Conservation (phyloP, 2,888 invertebrate species). For the Synergus gifuensis region DNA sequence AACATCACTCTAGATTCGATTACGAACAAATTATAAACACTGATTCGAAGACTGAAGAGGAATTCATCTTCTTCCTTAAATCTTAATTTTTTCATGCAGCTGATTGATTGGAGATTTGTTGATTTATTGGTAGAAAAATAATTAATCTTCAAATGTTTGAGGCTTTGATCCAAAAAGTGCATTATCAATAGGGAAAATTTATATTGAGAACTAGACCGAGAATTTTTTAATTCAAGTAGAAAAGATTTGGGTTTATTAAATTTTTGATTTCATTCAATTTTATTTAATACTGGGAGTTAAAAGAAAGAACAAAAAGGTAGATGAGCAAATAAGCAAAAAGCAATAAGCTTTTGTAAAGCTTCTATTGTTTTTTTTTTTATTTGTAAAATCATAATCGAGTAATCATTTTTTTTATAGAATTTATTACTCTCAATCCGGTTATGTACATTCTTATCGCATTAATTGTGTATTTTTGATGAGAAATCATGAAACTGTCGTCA, state of each 20-base stretch:
- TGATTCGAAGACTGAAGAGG: background rate
- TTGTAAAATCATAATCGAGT: background rate
- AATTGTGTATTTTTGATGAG: background rate
- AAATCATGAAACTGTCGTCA: background rate
- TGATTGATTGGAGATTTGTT: background rate
- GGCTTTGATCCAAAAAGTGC: no score
- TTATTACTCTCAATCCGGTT: background rate
- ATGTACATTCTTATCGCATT: slow-evolving; percentile 6
- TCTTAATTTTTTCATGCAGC: background rate
- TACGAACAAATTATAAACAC: slow-evolving; percentile 39
- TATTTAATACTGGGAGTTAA: no score
- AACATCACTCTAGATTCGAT: slow-evolving; percentile 55
- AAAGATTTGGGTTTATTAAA: no score
- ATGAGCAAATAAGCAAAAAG: background rate
- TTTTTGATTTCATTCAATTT: no score
- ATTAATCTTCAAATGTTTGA: background rate
- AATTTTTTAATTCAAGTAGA: no score
- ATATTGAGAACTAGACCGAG: no score
- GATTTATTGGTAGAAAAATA: background rate
- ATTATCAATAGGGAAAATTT: no score
- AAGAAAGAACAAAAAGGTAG: background rate
- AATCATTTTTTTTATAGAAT: background rate
- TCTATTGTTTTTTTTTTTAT: background rate
- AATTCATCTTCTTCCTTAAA: background rate
- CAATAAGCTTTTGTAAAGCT: background rate